phyloP scores from a whole-genome alignment of 1,140 invertebrate species.

The Bombus pyrosoma region DNA sequence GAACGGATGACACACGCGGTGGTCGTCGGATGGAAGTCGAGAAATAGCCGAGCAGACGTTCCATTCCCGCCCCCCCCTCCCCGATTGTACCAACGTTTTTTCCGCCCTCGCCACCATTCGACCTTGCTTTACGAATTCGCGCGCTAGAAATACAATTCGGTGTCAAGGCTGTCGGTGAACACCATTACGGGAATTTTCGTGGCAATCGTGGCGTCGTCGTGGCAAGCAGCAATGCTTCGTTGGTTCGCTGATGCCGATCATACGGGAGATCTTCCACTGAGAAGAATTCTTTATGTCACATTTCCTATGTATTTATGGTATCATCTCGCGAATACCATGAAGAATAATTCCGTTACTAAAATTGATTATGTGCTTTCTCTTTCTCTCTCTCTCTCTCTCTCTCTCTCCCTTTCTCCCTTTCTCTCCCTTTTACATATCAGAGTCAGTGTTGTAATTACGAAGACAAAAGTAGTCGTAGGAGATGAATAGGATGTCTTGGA shows the following conservation, averaged over 20 bases:
- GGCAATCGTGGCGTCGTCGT: too few relatives aligned
- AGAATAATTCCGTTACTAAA: neutral
- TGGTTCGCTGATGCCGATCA: neutral
- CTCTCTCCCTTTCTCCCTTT: neutral
- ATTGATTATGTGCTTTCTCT: neutral
- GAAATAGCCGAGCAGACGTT: neutral
- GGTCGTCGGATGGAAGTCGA: neutral
- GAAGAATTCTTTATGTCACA: neutral
- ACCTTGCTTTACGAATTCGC: neutral
- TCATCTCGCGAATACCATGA: neutral
- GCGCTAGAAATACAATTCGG: neutral
- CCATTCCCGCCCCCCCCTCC: too few relatives aligned
- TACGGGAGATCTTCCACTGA: neutral
- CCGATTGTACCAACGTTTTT: neutral
- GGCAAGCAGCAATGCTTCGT: too few relatives aligned
- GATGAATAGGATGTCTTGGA: neutral
- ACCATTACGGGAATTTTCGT: slow-evolving; percentile 34
- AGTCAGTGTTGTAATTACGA: neutral
- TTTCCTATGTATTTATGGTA: neutral
- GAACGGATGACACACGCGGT: neutral
- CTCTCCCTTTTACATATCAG: neutral
- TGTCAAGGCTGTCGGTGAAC: slow-evolving; percentile 18
- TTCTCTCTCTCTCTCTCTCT: neutral
- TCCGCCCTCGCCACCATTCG: neutral
- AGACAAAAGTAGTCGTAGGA: neutral